phyloP scores from a whole-genome alignment of 2,888 invertebrate species.

The Agonopterix subpropinquella region DNA sequence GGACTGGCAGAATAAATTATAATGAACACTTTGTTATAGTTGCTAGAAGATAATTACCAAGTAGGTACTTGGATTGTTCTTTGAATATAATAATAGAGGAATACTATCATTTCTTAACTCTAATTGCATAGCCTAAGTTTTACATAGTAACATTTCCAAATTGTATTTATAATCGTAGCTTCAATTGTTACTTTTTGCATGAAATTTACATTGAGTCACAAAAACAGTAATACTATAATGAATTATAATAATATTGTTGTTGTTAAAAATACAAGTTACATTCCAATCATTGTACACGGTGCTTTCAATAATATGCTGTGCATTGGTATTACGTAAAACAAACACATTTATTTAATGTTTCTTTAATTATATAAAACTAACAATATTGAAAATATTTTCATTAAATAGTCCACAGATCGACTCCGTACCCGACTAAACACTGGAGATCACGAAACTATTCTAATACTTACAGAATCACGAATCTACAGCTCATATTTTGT shows the following conservation, averaged over 20 bases:
- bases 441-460: constrained; percentile 68
- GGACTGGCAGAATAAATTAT: constrained; percentile 54
- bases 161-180: background rate
- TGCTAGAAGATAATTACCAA: constrained; percentile 21
- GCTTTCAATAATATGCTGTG: constrained; percentile 30
- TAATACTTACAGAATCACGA: constrained; percentile 46
- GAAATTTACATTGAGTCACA: constrained; percentile 4
- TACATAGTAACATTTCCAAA: background rate
- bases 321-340: constrained; percentile 11
- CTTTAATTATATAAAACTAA: constrained; percentile 18
- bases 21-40: constrained; percentile 37
- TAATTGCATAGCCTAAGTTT: constrained; percentile 37
- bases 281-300: constrained; percentile 19
- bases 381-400: too few relatives aligned
- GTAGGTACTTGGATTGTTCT: constrained; percentile 25
- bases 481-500: constrained; percentile 4
- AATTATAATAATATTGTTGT: constrained; percentile 4
- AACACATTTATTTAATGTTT: constrained; percentile 5
- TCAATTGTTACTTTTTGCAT: background rate
- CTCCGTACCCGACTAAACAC: constrained; percentile 49
- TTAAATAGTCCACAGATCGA: constrained; percentile 38
- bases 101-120: constrained; percentile 54
- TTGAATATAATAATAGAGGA: constrained; percentile 37
- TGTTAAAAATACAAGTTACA: constrained; percentile 30
- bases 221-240: constrained; percentile 1